Percentiles rank a stretch among this genome's conserved stretches.
Conservation (phyloP, 2,888 invertebrate genomes). For the Stegana nigrithorax region DNA sequence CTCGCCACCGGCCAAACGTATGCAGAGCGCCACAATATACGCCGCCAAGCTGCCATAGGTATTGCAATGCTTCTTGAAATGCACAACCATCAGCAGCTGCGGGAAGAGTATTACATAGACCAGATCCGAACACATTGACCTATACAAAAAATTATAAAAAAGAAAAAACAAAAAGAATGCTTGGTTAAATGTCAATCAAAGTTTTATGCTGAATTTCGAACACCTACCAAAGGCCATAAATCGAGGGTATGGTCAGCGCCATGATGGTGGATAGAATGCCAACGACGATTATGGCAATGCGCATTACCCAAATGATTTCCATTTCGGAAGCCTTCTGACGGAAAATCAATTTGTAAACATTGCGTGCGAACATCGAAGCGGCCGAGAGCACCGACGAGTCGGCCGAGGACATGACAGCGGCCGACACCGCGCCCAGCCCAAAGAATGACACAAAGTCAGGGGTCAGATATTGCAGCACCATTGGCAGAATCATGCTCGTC, state of each 20-base stretch:
- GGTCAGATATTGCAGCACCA: conserved; percentile 96
- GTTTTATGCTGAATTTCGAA: conserved; percentile 16
- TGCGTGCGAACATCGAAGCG: conserved; percentile 98
- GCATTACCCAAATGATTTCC: conserved; percentile 98
- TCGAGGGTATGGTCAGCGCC: conserved; percentile 97
- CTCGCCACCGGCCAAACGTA: conserved; percentile 90
- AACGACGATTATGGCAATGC: conserved; percentile 89
- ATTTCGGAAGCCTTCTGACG: conserved; percentile 95
- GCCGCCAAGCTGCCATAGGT: conserved; percentile 96
- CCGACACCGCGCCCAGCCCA: conserved; percentile 97
- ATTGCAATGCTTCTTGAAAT: conserved; percentile 93
- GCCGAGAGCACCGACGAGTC: conserved; percentile 98
- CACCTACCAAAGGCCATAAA: conserved; percentile 94
- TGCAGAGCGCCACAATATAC: conserved; percentile 84
- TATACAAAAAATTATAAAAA: conserved; percentile 54
- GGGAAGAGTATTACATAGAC: conserved; percentile 99
- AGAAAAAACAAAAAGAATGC: not conserved
- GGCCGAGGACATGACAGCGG: conserved; percentile 99
- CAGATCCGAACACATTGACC: conserved; percentile 98
- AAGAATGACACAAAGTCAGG: conserved; percentile 97
- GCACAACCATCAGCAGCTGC: conserved; percentile 96
- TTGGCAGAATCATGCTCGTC: conserved; percentile 94
- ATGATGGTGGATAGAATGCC: conserved; percentile 92
- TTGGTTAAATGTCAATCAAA: conserved; percentile 27
- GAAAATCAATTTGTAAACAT: conserved; percentile 97